Base-by-base conservation (phyloP, 2,888 invertebrate genomes). In the Clivina fossor region DNA sequence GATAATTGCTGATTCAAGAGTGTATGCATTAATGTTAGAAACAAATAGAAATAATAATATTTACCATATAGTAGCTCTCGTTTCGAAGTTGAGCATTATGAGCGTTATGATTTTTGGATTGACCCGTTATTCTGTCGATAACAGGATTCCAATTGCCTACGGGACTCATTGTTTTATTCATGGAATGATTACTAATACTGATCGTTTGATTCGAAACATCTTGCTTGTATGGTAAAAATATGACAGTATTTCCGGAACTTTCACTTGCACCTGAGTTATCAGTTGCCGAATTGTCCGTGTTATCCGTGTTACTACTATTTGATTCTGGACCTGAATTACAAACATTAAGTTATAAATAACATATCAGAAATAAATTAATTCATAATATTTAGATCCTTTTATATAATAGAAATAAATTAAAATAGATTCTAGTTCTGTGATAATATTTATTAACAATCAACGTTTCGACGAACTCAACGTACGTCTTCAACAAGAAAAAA, bases 11-110 rank as follows among this genome's bases (percentile, higher is more conserved):
- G 11, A 60, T 7, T 40, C 11, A 35, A 28, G 20, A 32, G n/a
- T n/a, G n/a, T n/a, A n/a, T n/a, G n/a, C n/a, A n/a, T n/a, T n/a
- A n/a, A n/a, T n/a, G n/a, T n/a, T n/a, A n/a, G n/a, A n/a, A n/a
- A n/a, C n/a, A n/a, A n/a, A n/a, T n/a, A n/a, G n/a, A n/a, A n/a
- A n/a, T n/a, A n/a, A n/a, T n/a, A n/a, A 19, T 61, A 69, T 68
- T 85, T 65, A 91, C 92, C 79, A 90, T 85, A 67, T 91, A 93
- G 69, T 95, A 95, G 68, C 94, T 95, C 71, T 95, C 93, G 68
- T 94, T 95, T 56, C 93, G 80, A 56, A 93, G 70, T 54, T 74
- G 76, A 47, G 70, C 69, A 58, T 64, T 70, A 51, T 71, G 72
- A 47, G 70, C 69, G 57, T 64, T 70, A 51, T 71, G 72, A 66